phyloP scores from a whole-genome alignment of 2,113 vertebrate species.

The Dasyprocta punctata region DNA sequence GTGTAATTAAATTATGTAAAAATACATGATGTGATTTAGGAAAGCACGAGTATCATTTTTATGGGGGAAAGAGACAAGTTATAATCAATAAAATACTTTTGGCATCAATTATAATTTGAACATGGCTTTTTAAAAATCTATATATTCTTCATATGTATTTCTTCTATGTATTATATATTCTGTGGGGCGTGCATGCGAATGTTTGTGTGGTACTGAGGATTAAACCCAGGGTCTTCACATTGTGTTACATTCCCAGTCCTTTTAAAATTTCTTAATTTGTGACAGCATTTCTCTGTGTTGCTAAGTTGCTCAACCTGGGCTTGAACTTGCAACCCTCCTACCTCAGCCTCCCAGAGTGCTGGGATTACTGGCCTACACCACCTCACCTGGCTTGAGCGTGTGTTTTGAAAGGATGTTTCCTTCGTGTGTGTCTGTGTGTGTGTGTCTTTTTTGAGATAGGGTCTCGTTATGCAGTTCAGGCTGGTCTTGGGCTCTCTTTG shows the following conservation, averaged over 20 bases:
- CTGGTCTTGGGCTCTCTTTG: no score
- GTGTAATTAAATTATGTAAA: background rate
- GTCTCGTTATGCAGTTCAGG: no score
- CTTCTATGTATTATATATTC: background rate
- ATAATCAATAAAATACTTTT: conserved; percentile 19
- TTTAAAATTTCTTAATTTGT: background rate
- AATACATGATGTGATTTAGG: conserved; percentile 3
- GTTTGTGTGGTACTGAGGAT: background rate
- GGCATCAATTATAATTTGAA: background rate
- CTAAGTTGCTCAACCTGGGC: background rate
- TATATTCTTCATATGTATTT: background rate
- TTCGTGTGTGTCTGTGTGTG: no score
- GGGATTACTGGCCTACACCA: no score
- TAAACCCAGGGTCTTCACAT: background rate
- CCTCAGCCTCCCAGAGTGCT: background rate
- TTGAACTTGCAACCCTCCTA: background rate
- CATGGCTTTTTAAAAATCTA: background rate
- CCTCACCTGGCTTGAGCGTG: no score
- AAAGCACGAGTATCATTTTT: conserved; percentile 4
- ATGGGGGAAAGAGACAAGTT: background rate
- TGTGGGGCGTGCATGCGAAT: background rate
- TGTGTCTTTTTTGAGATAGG: no score
- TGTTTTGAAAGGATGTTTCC: no score
- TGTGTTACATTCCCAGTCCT: background rate
- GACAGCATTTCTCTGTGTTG: background rate